Evolutionary conservation across 2,113 vertebrate genomes (phyloP), one percentile per base, ranked within the genome.

Genomic region (Zootoca vivipara): DNA sequence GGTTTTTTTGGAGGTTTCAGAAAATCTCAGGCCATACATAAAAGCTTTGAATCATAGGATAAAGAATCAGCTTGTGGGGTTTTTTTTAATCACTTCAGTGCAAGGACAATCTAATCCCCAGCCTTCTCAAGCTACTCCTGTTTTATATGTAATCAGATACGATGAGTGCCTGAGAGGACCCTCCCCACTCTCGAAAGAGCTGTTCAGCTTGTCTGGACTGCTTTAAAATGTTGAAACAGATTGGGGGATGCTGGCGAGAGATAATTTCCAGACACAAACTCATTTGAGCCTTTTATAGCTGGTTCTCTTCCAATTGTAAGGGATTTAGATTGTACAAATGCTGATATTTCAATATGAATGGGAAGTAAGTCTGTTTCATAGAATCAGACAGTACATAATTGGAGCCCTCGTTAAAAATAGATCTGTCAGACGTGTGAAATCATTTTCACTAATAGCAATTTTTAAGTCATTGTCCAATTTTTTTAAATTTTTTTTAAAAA

Each of bases 381-480:
- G 88, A 80, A 69, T 58, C 67, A 88, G 85, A 20, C 26, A n/a
- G 81, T 28, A 35, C 65, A 62, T 85, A 82, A 89, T 82, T 86
- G 8, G 56, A 91, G 67, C 72, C 38, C 24, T 62, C 40, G 40
- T 90, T 62, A 69, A 79, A 92, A 90, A 91, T 38, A 65, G 87
- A 33, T 58, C 67, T 42, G 82, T 91, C 74, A 81, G 69, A 33
- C 30, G 64, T 15, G 78, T 85, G 79, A 85, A 85, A 78, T 64
- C 64, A 78, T 58, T 74, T 15, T 74, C 58, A 75, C 46, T n/a
- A 33, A 58, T 26, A 79, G 74, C 42, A 58, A 87, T 87, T 87
- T 75, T 90, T 78, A 78, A 70, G 72, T 35, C 16, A 72, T 5
- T 86, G 85, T 86, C 20, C 74, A 91, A 90, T 52, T 52, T 52